These are phyloP conservation scores for Martes flavigula DNA, from an alignment of 2,797 vertebrate species.

Conservation along the genomic window DNA sequence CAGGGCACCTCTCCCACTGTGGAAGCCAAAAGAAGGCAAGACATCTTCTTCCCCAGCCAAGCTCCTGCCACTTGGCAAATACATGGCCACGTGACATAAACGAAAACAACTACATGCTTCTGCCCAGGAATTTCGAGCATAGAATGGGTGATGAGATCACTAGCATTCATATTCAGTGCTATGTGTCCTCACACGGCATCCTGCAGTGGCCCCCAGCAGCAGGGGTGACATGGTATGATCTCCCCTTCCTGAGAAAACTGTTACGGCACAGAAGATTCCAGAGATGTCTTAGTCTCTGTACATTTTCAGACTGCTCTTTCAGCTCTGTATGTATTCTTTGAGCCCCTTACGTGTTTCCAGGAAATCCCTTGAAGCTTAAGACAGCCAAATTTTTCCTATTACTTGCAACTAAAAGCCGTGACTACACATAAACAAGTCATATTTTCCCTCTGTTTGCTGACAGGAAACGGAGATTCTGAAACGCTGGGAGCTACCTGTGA, in stretches of 20 bases:
- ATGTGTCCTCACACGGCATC: background rate
- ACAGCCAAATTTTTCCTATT: background rate
- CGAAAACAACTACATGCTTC: background rate
- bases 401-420: background rate
- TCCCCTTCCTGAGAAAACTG: background rate
- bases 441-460: background rate
- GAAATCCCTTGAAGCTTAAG: background rate
- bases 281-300: background rate
- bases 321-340: background rate
- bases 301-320: background rate
- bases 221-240: background rate
- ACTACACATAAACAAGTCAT: background rate
- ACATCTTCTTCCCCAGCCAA: no score
- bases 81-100: background rate
- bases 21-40: background rate
- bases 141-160: background rate
- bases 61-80: background rate
- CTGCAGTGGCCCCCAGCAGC: background rate
- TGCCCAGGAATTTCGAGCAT: background rate
- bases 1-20: background rate
- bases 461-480: background rate
- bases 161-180: background rate
- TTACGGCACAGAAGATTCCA: background rate
- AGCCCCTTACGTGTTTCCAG: background rate
- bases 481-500: background rate